These are phyloP conservation scores for Silurus aristotelis DNA, from an alignment of 2,797 vertebrate genomes.

Conservation along the genomic window DNA sequence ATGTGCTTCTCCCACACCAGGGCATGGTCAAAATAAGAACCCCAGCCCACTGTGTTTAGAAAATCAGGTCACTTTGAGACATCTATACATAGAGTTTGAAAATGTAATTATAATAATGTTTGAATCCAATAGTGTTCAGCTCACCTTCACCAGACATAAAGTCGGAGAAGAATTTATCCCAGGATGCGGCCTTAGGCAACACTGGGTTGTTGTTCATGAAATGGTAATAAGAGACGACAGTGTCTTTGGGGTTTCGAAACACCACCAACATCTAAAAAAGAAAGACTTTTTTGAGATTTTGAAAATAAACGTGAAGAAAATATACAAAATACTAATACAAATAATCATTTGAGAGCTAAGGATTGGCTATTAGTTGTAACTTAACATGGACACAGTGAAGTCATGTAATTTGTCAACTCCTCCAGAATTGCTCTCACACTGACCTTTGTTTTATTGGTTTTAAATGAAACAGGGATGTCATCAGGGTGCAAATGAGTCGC, in stretches of 20 bases:
- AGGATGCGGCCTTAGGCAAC: constrained; percentile 67
- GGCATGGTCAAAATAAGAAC: constrained; percentile 76
- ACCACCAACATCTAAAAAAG: constrained; percentile 69
- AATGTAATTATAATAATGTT: background rate
- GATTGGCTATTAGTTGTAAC: background rate
- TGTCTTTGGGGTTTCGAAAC: constrained; percentile 77
- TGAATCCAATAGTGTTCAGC: background rate
- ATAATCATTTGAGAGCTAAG: too few species aligned
- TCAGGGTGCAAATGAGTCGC: constrained; percentile 56
- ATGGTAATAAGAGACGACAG: constrained; percentile 73
- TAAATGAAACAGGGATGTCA: constrained; percentile 55
- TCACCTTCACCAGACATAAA: constrained; percentile 76
- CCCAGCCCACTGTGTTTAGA: constrained; percentile 64
- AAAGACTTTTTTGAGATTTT: too few species aligned
- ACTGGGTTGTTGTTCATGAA: constrained; percentile 72
- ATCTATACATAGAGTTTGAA: background rate
- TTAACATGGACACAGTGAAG: too few species aligned
- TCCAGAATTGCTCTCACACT: background rate
- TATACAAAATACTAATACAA: too few species aligned
- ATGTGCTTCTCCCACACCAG: constrained; percentile 71
- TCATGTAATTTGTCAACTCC: too few species aligned
- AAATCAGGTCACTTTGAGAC: background rate
- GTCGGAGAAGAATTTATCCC: constrained; percentile 73
- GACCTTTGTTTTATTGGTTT: constrained; percentile 57
- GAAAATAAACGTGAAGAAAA: too few species aligned